Evolutionary conservation across 2,113 vertebrate species (phyloP).

Genomic region (Pollimyrus isidori): DNA sequence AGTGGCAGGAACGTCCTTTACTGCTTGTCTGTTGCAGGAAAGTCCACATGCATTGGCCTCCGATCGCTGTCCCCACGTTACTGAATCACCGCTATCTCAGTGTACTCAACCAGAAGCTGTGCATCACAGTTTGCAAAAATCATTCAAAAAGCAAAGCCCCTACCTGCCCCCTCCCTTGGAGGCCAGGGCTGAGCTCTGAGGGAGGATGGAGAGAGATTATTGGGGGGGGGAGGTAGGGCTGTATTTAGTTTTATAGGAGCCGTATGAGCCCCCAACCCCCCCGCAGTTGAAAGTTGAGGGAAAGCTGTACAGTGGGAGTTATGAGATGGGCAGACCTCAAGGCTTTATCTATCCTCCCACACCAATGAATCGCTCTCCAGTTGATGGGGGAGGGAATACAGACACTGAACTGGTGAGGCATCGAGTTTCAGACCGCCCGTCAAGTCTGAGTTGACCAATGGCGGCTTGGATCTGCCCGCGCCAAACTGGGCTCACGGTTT

Average conservation of each 20-base stretch:
- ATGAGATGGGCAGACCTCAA: not conserved
- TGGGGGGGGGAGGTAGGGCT: not conserved
- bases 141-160: constrained; percentile 3
- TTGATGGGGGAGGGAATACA: not conserved
- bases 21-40: not conserved
- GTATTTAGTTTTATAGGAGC: not conserved
- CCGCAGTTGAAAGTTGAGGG: not conserved
- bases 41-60: constrained; percentile 40
- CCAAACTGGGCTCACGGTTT: not conserved
- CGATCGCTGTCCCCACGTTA: constrained; percentile 16
- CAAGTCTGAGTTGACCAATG: not conserved
- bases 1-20: not conserved
- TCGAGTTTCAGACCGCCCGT: not conserved
- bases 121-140: not conserved
- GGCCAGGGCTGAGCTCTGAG: constrained; percentile 39
- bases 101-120: not conserved
- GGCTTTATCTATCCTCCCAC: not conserved
- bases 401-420: not conserved
- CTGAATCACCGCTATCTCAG: constrained; percentile 40
- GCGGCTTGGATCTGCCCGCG: not conserved
- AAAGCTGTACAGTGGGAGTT: not conserved
- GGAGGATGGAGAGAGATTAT: constrained; percentile 20
- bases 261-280: no score
- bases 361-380: not conserved
- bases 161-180: constrained; percentile 28